Evolutionary conservation across 2,113 vertebrate genomes (phyloP).

Genomic region (Glareola pratincola): DNA sequence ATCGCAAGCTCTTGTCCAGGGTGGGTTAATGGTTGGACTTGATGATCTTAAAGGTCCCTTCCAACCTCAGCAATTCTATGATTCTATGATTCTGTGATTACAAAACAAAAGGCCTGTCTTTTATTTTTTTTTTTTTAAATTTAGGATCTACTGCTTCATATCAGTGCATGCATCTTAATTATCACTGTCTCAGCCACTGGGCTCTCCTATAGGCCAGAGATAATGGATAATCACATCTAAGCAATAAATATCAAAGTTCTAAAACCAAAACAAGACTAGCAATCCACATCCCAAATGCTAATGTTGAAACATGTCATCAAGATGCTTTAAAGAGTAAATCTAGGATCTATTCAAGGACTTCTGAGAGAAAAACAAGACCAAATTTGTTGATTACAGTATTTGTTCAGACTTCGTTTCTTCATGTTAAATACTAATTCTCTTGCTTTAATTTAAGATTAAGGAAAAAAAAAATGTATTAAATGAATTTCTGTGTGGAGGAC

Average conservation of each 20-base stretch:
- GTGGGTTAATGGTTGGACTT: too few relatives aligned
- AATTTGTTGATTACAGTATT: slow-evolving; percentile 11
- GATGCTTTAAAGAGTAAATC: slow-evolving; percentile 4
- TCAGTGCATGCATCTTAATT: neutral
- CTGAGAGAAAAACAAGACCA: neutral
- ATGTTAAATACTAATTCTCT: neutral
- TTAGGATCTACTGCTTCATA: neutral
- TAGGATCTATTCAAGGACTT: neutral
- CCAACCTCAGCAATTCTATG: too few relatives aligned
- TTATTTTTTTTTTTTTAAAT: neutral
- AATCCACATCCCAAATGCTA: neutral
- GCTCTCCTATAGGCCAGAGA: neutral
- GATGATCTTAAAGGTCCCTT: too few relatives aligned
- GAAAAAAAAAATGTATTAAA: neutral
- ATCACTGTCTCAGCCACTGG: neutral
- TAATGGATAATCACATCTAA: neutral
- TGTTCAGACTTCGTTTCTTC: neutral
- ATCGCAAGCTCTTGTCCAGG: too few relatives aligned
- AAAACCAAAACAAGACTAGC: neutral
- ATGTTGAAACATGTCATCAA: neutral
- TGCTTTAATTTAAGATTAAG: neutral
- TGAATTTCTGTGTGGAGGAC: neutral
- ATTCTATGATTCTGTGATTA: too few relatives aligned
- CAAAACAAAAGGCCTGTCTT: neutral
- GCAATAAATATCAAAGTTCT: neutral